Conservation (phyloP, 2,888 invertebrate genomes). For the Heliconius ismenius region DNA sequence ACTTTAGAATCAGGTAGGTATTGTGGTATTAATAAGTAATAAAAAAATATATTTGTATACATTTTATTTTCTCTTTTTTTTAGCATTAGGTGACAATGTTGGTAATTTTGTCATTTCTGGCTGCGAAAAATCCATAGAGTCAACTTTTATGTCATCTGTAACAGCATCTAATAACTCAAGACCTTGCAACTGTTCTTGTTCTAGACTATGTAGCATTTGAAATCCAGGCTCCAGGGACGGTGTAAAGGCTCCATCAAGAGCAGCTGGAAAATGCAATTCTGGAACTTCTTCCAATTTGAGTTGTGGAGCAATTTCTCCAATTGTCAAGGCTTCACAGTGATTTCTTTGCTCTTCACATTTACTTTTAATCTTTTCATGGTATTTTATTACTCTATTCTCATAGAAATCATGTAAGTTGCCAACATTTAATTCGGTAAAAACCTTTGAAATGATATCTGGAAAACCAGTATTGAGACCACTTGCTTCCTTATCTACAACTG, state of each 20-base stretch:
- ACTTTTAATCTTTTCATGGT: slow-evolving; percentile 66
- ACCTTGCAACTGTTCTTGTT: slow-evolving; percentile 81
- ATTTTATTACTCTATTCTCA: slow-evolving; percentile 66
- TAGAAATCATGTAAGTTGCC: slow-evolving; percentile 73
- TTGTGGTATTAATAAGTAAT: neutral
- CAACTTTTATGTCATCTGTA: slow-evolving; percentile 73
- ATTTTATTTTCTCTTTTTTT: slow-evolving; percentile 73
- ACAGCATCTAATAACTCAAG: slow-evolving; percentile 72
- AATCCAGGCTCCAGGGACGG: slow-evolving; percentile 84
- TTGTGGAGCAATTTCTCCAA: slow-evolving; percentile 67
- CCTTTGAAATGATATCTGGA: slow-evolving; percentile 75
- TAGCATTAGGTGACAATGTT: slow-evolving; percentile 67
- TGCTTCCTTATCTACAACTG: slow-evolving; percentile 71
- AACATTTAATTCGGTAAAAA: slow-evolving; percentile 72
- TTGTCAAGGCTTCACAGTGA: slow-evolving; percentile 64
- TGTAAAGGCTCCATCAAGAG: slow-evolving; percentile 75
- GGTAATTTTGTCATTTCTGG: slow-evolving; percentile 64
- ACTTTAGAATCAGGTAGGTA: neutral
- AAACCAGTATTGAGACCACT: slow-evolving; percentile 69
- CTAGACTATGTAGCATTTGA: slow-evolving; percentile 84
- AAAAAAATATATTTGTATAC: neutral
- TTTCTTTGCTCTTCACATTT: slow-evolving; percentile 61
- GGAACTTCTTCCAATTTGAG: slow-evolving; percentile 78
- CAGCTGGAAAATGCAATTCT: slow-evolving; percentile 79
- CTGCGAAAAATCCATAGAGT: slow-evolving; percentile 70